These are phyloP conservation scores for Trichoplax adhaerens DNA, from an alignment of 37 sponge, comb jelly and placozoan genomes.

Conservation along the genomic window DNA sequence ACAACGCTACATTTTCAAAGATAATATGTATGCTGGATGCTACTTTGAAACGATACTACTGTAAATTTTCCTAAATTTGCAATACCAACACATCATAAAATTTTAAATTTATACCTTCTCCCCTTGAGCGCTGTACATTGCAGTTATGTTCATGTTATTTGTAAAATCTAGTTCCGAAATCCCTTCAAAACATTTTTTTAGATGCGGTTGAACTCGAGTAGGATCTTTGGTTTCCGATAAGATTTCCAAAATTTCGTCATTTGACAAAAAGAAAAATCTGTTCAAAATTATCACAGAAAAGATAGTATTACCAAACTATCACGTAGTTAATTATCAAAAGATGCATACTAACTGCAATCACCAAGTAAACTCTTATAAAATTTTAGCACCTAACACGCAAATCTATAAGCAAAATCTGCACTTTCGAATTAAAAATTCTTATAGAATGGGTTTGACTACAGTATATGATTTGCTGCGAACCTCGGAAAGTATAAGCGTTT, in stretches of 20 bases:
- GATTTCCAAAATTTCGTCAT: slow-evolving; percentile 99
- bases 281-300: not conserved
- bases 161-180: slow-evolving; percentile 54
- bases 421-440: too few species aligned
- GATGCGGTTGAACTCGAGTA: slow-evolving; percentile 89
- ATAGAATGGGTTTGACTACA: too few species aligned
- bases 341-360: too few species aligned
- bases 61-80: too few species aligned
- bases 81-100: too few species aligned
- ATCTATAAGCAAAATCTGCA: too few species aligned
- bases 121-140: slow-evolving; percentile 90
- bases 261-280: slow-evolving; percentile 95
- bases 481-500: slow-evolving; percentile 93
- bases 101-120: slow-evolving; percentile 53
- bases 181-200: slow-evolving; percentile 99
- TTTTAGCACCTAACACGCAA: too few species aligned
- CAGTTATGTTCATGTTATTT: slow-evolving; percentile 67
- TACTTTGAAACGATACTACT: too few species aligned
- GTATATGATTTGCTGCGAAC: not conserved
- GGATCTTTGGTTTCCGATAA: slow-evolving; percentile 99
- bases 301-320: not conserved
- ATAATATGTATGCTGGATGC: not conserved
- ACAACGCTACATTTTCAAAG: slow-evolving; percentile 3
- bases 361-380: too few species aligned
- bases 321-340: too few species aligned